Percentiles rank a stretch among this genome's conserved stretches.
Conservation (phyloP, 2,888 invertebrate species). For the Nasonovia ribisnigri region DNA sequence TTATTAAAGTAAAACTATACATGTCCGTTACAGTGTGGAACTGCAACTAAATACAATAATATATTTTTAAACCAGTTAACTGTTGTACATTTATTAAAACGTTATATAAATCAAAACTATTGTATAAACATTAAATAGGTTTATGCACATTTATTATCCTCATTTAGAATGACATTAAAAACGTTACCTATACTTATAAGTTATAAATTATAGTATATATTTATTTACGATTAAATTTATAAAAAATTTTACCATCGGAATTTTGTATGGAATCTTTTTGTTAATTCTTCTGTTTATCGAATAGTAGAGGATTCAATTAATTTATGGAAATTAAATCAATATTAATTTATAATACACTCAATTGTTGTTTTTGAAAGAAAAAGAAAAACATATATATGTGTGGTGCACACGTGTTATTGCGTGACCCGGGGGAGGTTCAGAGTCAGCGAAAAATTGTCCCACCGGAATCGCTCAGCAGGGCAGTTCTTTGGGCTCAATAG, state of each 20-base stretch:
- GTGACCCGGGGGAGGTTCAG: slow-evolving; percentile 30
- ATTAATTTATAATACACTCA: neutral
- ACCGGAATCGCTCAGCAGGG: slow-evolving; percentile 24
- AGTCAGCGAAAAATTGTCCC: slow-evolving; percentile 64
- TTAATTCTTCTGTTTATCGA: neutral
- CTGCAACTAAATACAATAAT: neutral
- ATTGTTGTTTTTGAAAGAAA: slow-evolving; percentile 3
- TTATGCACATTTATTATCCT: neutral
- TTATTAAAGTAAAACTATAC: neutral
- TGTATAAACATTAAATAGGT: neutral
- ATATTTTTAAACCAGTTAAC: neutral
- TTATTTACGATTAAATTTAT: neutral
- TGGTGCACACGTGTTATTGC: slow-evolving; percentile 49
- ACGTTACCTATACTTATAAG: neutral
- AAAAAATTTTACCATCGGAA: neutral
- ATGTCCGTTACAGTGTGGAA: neutral
- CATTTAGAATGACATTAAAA: neutral
- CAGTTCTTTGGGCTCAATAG: slow-evolving; percentile 38
- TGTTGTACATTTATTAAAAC: neutral
- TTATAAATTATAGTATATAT: neutral
- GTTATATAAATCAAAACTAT: neutral
- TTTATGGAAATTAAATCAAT: slow-evolving; percentile 42
- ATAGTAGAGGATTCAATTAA: neutral
- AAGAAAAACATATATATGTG: neutral
- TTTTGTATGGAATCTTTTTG: neutral